These are phyloP conservation scores for Perognathus longimembris DNA, from an alignment of 2,113 vertebrate species.

Conservation along the genomic window DNA sequence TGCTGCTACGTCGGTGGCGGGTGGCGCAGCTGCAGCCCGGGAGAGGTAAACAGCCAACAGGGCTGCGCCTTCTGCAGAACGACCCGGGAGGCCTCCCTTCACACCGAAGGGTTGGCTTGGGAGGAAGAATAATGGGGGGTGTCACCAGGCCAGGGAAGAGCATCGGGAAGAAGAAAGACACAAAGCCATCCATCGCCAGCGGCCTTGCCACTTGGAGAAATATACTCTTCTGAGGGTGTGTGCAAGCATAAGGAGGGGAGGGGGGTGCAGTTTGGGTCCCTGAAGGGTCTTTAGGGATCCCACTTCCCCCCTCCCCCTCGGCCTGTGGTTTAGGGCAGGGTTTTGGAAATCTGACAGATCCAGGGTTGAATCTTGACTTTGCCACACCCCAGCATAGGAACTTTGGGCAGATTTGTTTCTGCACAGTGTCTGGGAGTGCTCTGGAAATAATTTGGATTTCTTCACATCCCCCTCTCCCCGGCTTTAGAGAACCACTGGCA, in stretches of 20 bases:
- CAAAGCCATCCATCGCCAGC: not conserved
- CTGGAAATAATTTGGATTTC: not conserved
- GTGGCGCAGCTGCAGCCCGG: not conserved
- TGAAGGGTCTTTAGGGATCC: not conserved
- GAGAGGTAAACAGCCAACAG: not conserved
- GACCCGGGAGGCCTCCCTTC: no score
- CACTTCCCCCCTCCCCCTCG: no score
- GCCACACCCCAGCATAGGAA: not conserved
- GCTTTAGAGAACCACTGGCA: not conserved
- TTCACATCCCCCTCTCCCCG: not conserved
- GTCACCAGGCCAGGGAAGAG: not conserved
- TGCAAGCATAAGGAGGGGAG: not conserved
- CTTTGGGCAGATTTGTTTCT: not conserved
- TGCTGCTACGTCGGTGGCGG: no score
- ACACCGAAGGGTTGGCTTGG: not conserved
- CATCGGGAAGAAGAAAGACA: not conserved
- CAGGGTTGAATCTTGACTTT: not conserved
- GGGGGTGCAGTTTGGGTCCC: not conserved
- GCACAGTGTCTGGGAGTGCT: not conserved
- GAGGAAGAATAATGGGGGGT: not conserved
- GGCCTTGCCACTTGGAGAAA: not conserved
- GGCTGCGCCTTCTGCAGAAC: not conserved
- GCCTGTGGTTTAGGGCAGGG: not conserved
- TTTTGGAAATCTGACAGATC: not conserved
- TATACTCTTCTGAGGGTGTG: not conserved